Conservation (phyloP, 2,797 vertebrate species). For the Spondyliosoma cantharus region DNA sequence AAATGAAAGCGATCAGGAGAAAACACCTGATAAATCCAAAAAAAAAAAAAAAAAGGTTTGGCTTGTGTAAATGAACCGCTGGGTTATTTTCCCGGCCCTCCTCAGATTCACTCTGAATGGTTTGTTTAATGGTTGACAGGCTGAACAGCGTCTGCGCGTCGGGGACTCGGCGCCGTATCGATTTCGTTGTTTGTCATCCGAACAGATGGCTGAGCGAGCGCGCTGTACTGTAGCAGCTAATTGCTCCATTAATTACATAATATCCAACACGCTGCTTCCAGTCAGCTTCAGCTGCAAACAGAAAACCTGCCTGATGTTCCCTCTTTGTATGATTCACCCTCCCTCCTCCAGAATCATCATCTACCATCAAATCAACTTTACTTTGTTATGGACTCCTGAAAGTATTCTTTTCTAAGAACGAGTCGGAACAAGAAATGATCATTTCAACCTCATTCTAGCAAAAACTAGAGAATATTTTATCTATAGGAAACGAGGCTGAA, state of each 20-base stretch:
- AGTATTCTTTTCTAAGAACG: not conserved
- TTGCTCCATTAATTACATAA: constrained; percentile 56
- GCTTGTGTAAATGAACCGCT: constrained; percentile 3
- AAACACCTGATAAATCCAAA: not conserved
- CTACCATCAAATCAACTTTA: not conserved
- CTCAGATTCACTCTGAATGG: constrained; percentile 5
- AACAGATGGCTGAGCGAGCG: constrained; percentile 49
- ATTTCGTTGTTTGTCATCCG: constrained; percentile 55
- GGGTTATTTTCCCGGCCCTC: not conserved
- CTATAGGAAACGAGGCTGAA: not conserved
- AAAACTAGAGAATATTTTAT: not conserved
- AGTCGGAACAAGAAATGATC: not conserved
- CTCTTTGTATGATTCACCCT: not conserved
- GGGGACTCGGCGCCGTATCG: constrained; percentile 9
- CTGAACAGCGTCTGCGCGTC: constrained; percentile 3
- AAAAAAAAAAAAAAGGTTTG: not conserved
- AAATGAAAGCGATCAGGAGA: not conserved
- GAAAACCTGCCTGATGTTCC: not conserved
- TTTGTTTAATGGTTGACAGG: constrained; percentile 25
- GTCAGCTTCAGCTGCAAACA: constrained; percentile 9
- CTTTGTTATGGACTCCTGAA: not conserved
- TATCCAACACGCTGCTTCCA: constrained; percentile 15
- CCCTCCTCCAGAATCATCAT: not conserved
- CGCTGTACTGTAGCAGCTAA: constrained; percentile 27
- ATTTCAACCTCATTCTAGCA: not conserved